Evolutionary conservation across 2,888 invertebrate species (phyloP), one percentile per base, ranked within the genome.

Genomic region (Ophioninae sp.): DNA sequence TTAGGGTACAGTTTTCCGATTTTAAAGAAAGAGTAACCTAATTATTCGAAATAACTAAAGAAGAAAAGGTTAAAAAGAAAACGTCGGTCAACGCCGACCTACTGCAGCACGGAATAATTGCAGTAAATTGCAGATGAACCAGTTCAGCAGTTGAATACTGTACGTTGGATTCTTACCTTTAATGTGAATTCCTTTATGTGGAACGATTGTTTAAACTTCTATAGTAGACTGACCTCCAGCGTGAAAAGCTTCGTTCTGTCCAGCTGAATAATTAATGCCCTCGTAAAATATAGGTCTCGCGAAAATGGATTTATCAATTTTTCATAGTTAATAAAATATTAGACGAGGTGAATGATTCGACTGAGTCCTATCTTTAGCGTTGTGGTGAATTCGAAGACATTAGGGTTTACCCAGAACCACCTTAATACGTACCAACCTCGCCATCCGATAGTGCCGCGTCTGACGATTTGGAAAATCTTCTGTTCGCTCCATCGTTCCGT

Each of bases 381-480:
- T 50, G 17, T 13, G 50, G 50, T 50, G 50, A 17, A 50, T 50
- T 50, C 17, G 50, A 17, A 50, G 50, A 50, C 13, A 17, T 13
- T 17, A 5, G 17, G 50, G 13, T 6, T 50, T 50, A 2, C 17
- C 17, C 50, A 50, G 13, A 17, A 50, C 50, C 50, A 50, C 50
- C 50, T 13, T 50, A 50, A 17, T 50, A 50, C 6, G 17, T 17
- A 50, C 50, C 17, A 6, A 6, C 17, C 13, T 6, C 17, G 50
- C 50, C 20, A n/a, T 20, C n/a, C 37, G 20, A 39, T 13, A 41
- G 41, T 10, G 37, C 69, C 13, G 59, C 20, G 23, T 50, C 21
- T 56, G n/a, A 37, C 37, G 10, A 70, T 70, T 39, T 37, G 57
- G n/a, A 70, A 68, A 30, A 61, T 68, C 30, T 41, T 68, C n/a